Evolutionary conservation across 2,888 invertebrate species (phyloP).

Genomic region (Scaptomyza reducta): DNA sequence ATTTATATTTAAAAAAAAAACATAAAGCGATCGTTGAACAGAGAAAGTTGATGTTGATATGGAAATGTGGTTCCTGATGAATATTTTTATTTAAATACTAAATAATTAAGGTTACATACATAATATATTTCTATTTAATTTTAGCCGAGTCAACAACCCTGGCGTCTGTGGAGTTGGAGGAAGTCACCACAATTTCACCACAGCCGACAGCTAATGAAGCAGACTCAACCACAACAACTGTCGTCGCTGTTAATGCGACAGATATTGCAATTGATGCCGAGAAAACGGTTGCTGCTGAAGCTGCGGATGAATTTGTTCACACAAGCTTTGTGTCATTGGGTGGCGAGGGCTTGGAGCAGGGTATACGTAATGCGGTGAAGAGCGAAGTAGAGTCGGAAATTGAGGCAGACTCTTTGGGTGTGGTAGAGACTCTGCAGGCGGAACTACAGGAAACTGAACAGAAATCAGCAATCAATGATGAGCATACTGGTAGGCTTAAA

Average conservation of each 20-base stretch:
- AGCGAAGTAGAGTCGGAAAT: conserved; percentile 67
- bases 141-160: conserved; percentile 62
- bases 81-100: neutral
- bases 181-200: conserved; percentile 52
- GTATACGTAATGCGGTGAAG: conserved; percentile 75
- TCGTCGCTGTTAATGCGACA: conserved; percentile 27
- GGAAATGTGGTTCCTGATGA: conserved; percentile 19
- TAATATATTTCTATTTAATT: conserved; percentile 6
- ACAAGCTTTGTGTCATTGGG: conserved; percentile 54
- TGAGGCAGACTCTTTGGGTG: conserved; percentile 46
- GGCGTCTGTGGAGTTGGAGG: conserved; percentile 23
- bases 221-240: conserved; percentile 13
- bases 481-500: conserved; percentile 33
- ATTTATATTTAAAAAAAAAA: conserved; percentile 24
- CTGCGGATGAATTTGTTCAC: conserved; percentile 41
- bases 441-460: conserved; percentile 14
- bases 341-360: conserved; percentile 70
- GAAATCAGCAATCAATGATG: conserved; percentile 20
- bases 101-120: conserved; percentile 4
- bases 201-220: conserved; percentile 28
- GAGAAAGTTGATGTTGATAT: conserved; percentile 35
- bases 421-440: conserved; percentile 33
- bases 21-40: conserved; percentile 1
- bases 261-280: conserved; percentile 14
- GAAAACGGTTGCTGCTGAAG: conserved; percentile 32